Evolutionary conservation across 1,140 invertebrate species (phyloP).

Genomic region (Listronotus bonariensis): DNA sequence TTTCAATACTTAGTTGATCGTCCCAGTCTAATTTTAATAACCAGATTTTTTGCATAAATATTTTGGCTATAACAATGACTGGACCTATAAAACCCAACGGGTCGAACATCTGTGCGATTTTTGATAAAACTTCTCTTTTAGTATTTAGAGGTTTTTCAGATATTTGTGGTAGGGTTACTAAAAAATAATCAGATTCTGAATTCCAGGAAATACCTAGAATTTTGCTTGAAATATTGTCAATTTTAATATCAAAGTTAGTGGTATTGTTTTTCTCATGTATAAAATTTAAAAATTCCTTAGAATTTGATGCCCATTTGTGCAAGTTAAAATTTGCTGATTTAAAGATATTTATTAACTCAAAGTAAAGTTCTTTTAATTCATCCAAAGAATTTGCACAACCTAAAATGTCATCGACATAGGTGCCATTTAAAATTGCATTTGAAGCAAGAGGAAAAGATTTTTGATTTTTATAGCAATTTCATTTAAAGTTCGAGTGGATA

Average conservation of each 20-base stretch:
- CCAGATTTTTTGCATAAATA: constrained; percentile 31
- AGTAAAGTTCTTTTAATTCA: constrained; percentile 46
- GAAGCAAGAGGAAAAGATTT: constrained; percentile 43
- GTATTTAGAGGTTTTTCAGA: neutral
- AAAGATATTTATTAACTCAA: constrained; percentile 17
- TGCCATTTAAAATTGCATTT: constrained; percentile 46
- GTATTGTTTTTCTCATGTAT: too few relatives aligned
- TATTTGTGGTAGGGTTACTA: too few relatives aligned
- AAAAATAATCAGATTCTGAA: neutral
- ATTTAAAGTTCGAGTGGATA: constrained; percentile 28
- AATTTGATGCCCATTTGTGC: constrained; percentile 39
- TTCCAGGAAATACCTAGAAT: constrained; percentile 35
- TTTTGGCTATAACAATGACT: constrained; percentile 47
- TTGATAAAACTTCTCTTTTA: constrained; percentile 39
- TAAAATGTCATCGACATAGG: constrained; percentile 58
- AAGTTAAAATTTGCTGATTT: constrained; percentile 12
- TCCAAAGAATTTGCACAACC: constrained; percentile 42
- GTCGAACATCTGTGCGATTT: constrained; percentile 42
- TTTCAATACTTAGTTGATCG: constrained; percentile 3
- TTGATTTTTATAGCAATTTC: constrained; percentile 49
- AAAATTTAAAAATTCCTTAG: constrained; percentile 52
- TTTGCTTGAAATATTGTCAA: neutral
- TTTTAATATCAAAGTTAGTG: neutral
- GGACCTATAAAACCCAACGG: constrained; percentile 46
- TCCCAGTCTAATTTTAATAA: constrained; percentile 51